A percentile compares a stretch with the other conserved stretches of the same genome.
These are phyloP conservation scores for Erythrocercus mccallii DNA, from an alignment of 2,113 vertebrate species.

Conservation along the genomic window DNA sequence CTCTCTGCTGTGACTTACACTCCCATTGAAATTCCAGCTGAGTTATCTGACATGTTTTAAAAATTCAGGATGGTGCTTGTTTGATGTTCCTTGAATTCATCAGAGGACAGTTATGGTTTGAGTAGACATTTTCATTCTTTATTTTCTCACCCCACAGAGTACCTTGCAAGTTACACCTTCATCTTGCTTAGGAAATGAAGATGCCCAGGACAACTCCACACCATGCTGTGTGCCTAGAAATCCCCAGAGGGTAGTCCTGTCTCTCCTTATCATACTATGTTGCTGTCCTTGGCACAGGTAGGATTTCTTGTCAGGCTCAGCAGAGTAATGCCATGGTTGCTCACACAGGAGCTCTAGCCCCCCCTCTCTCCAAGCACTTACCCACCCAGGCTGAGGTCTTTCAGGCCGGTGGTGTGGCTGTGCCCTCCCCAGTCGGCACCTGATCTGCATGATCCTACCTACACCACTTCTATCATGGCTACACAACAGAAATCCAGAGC, in stretches of 20 bases:
- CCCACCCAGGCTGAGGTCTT: background rate
- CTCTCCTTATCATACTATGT: background rate
- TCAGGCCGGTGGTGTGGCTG: accelerated
- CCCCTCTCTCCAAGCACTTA: background rate
- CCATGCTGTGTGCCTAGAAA: background rate
- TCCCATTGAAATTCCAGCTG: background rate
- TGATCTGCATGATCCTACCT: background rate
- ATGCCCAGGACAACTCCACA: background rate
- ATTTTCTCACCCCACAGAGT: background rate
- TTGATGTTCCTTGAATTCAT: background rate
- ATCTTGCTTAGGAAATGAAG: background rate
- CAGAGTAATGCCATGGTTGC: accelerated
- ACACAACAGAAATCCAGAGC: background rate
- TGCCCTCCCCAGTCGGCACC: background rate
- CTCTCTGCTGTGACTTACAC: background rate
- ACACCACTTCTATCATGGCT: background rate
- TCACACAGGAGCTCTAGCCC: background rate
- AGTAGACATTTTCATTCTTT: background rate
- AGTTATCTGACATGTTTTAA: background rate
- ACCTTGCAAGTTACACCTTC: background rate
- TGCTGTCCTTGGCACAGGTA: background rate
- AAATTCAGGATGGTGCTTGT: background rate
- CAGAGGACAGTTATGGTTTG: background rate
- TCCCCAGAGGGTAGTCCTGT: background rate
- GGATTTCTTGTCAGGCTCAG: background rate